Evolutionary conservation across 37 sponge, comb jelly and placozoan species (phyloP), one percentile per base, ranked within the genome.

Genomic region (Tethya wilhelma): DNA sequence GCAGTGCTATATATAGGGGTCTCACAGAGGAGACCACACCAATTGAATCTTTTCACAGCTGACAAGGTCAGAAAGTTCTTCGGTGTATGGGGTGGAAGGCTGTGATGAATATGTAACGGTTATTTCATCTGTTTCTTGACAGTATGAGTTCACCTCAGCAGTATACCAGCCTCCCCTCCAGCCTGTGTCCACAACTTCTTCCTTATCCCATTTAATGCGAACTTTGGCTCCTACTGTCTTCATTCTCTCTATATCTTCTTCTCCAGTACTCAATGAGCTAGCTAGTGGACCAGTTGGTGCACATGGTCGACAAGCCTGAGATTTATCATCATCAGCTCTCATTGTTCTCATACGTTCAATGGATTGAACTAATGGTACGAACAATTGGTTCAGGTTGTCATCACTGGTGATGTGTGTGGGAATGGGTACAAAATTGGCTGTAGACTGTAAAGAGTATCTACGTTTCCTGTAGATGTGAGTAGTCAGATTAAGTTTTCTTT

Each of bases 101-200:
- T 60, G 25, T 60, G 26, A 23, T 60, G 26, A 60, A 26, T 60
- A 60, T 25, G 26, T 23, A 26, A 60, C 63, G 22, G 63, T 60
- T n/a, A 60, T 17, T 6, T n/a, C 22, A n/a, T 60, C 63, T 60
- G 63, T 60, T 12, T 60, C 63, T 23, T 60, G 26, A n/a, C 63
- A 60, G 63, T 70, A 70, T 1, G 20, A 6, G 2, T 70, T 42
- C 6, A 70, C 71, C 29, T 22, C 29, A 39, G 71, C 71, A 3
- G n/a, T 20, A 30, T 70, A 70, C 71, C 71, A 70, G 20, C 71
- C 71, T 4, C 44, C 44, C 29, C 44, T 70, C 71, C 71, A 40
- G 6, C 69, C 64, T n/a, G 64, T 23, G 19, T 63, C 64, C 8
- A 7, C 71, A 17, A 70, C 71, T 8, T 70, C 44, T 8, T 70